Conservation (phyloP, 2,113 vertebrate species). For the Lepisosteus oculatus region DNA sequence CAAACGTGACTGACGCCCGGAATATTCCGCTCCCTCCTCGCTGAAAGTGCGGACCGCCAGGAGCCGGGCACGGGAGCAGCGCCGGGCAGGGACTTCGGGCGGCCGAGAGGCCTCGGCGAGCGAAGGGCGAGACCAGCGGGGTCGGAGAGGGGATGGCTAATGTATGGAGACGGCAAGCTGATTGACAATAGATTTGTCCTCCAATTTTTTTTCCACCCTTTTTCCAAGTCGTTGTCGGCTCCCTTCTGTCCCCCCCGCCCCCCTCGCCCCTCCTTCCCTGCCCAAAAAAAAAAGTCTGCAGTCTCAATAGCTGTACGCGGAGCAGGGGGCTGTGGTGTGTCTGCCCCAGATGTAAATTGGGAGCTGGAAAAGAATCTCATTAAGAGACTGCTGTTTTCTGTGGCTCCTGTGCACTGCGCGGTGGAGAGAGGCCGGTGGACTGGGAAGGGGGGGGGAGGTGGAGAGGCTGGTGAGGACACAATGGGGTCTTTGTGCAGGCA, state of each 20-base stretch:
- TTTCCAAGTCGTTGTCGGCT: constrained; percentile 28
- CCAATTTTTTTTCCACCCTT: too few species aligned
- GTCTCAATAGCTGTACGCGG: constrained; percentile 71
- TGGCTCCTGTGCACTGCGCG: constrained; percentile 35
- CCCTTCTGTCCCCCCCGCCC: constrained; percentile 46
- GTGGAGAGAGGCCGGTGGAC: constrained; percentile 52
- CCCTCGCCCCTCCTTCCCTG: constrained; percentile 43
- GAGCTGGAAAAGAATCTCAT: constrained; percentile 79
- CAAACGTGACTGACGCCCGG: too few species aligned
- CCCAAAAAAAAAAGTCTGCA: constrained; percentile 50
- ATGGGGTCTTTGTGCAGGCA: constrained; percentile 69
- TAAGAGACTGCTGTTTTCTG: constrained; percentile 68
- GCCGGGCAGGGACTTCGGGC: too few species aligned
- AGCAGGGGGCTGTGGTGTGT: constrained; percentile 50
- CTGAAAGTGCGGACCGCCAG: too few species aligned
- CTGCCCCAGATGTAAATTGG: constrained; percentile 85
- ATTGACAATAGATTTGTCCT: constrained; percentile 40
- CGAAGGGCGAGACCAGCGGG: constrained; percentile 57
- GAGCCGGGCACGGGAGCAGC: too few species aligned
- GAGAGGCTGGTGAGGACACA: constrained; percentile 53
- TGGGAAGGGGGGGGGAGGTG: constrained; percentile 24
- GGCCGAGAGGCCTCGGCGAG: too few species aligned
- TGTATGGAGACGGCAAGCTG: constrained; percentile 51
- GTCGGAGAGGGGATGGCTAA: constrained; percentile 57
- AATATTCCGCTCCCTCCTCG: too few species aligned